phyloP scores from a whole-genome alignment of 2,113 vertebrate genomes.

The Heterochromis multidens region DNA sequence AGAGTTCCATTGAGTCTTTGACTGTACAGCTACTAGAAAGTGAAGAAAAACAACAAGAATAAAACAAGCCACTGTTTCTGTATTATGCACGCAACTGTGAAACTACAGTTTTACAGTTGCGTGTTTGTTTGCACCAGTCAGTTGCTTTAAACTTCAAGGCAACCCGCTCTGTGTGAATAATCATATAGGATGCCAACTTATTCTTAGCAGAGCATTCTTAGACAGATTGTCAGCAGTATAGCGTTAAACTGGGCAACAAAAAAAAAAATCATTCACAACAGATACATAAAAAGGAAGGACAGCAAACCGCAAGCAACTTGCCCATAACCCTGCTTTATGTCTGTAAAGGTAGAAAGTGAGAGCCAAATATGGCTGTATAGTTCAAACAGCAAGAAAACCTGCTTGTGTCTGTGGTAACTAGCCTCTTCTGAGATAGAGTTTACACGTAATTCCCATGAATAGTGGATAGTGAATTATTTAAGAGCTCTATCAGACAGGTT shows the following conservation, averaged over 20 bases:
- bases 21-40: not conserved
- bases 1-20: not conserved
- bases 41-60: not conserved
- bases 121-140: not conserved
- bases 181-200: not conserved
- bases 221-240: not conserved
- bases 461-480: slow-evolving; percentile 64
- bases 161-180: not conserved
- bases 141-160: slow-evolving; percentile 1
- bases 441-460: slow-evolving; percentile 38
- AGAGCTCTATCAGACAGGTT: slow-evolving; percentile 39
- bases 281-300: not conserved
- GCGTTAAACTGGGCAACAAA: not conserved
- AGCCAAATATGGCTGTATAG: not conserved
- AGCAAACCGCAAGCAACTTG: not conserved
- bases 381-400: not conserved
- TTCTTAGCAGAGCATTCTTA: not conserved
- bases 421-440: slow-evolving; percentile 19
- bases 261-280: not conserved
- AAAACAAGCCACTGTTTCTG: not conserved
- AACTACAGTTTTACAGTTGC: not conserved
- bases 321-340: not conserved
- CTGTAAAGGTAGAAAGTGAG: not conserved
- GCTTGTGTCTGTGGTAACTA: slow-evolving; percentile 23
- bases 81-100: not conserved